Base-by-base conservation (phyloP, 2,113 vertebrate genomes). In the Centropristis striata region DNA sequence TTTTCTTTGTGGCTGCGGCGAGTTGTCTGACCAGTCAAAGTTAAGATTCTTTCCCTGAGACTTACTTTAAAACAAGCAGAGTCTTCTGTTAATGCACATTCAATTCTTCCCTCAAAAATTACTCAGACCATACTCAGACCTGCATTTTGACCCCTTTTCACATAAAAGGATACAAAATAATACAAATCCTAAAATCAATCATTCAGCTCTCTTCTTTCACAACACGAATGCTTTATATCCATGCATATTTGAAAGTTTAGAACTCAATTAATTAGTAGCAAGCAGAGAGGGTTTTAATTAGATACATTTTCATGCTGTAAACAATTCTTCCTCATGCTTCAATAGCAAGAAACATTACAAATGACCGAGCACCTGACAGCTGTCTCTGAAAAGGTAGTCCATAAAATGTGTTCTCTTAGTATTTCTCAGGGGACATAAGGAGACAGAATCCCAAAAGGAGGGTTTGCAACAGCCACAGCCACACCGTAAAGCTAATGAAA, bases 21-120 rank as follows among this genome's bases (percentile, higher is more conserved):
- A 78, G 82, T n/a, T 78, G 80, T 92, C 81, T 55, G 73, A 89
- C 70, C 83, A 88, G 90, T 87, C 78, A 79, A 88, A 83, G 68
- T 15, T 2, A 66, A 77, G 76, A 70, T 87, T 86, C 54, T 67
- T 47, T 64, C 71, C 50, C 55, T 20, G 49, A 69, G 37, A 80
- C 51, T 67, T 58, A 81, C 8, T 46, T 51, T 20, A 15, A 59
- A 75, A 41, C 32, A 63, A 50, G 14, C 15, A 1, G 8, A 79
- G 59, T 60, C 61, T 79, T 80, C 36, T 41, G n/a, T 37, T 39
- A 9, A 51, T n/a, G 27, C 13, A 18, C 14, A 42, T 32, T 49
- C 13, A 59, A 8, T 44, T 59, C 42, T 20, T 21, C n/a, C 10
- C 4, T n/a, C 1, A 41, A 37, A 68, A 9, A 75, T 72, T 51